Conservation (phyloP, 2,888 invertebrate genomes). For the Troides helena region DNA sequence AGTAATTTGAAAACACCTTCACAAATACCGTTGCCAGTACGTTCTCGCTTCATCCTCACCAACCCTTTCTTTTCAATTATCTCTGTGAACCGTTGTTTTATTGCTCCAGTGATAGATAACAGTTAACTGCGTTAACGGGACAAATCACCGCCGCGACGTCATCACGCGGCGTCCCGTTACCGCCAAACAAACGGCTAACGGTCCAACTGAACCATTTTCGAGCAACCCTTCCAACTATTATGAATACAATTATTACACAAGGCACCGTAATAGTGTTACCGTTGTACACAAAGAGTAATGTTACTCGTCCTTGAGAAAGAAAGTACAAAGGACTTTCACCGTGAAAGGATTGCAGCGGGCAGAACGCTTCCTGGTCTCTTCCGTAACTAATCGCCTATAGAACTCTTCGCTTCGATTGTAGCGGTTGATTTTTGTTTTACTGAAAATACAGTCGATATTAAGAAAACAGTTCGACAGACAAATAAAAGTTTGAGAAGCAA, state of each 20-base stretch:
- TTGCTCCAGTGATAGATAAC: conserved; percentile 38
- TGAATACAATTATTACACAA: conserved; percentile 72
- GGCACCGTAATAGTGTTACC: conserved; percentile 66
- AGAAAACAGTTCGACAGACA: too few species aligned
- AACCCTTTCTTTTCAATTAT: conserved; percentile 44
- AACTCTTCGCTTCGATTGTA: background rate
- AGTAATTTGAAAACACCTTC: background rate
- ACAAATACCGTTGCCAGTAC: background rate
- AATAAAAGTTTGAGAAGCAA: too few species aligned
- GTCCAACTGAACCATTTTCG: conserved; percentile 67
- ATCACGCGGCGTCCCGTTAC: conserved; percentile 57
- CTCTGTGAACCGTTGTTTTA: conserved; percentile 56
- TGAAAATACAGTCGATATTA: background rate
- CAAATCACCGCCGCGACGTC: conserved; percentile 47
- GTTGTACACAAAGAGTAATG: conserved; percentile 67
- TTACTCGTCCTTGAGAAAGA: conserved; percentile 63
- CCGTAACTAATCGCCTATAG: conserved; percentile 54
- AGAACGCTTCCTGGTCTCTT: conserved; percentile 56
- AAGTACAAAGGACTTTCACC: conserved; percentile 73
- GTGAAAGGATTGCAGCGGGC: conserved; percentile 55
- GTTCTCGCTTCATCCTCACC: background rate
- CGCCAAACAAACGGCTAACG: conserved; percentile 60
- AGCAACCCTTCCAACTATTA: conserved; percentile 66
- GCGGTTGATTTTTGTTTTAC: background rate
- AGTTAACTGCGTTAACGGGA: conserved; percentile 42